Percentiles rank a stretch among this genome's conserved stretches.
Conservation (phyloP, 2,113 vertebrate species). For the Osmerus mordax region DNA sequence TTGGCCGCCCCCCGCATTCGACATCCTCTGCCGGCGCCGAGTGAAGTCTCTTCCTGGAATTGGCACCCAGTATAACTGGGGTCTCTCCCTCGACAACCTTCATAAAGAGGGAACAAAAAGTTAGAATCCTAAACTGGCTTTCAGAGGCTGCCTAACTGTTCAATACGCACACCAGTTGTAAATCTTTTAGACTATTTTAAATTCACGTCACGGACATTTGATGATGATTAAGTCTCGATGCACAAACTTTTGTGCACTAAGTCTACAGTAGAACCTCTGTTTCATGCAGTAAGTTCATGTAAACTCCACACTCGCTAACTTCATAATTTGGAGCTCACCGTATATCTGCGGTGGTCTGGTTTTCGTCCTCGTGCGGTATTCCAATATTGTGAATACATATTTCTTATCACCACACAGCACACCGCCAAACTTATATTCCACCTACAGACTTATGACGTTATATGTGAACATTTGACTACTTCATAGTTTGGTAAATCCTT, state of each 20-base stretch:
- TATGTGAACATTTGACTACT: not conserved
- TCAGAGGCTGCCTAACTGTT: not conserved
- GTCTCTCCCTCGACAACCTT: conserved; percentile 73
- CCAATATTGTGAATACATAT: conserved; percentile 56
- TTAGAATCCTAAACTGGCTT: too few species aligned
- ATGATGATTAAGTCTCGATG: too few species aligned
- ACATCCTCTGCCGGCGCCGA: conserved; percentile 60
- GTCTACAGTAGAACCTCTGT: too few species aligned
- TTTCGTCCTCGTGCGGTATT: conserved; percentile 31
- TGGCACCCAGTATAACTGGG: conserved; percentile 51
- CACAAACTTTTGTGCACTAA: too few species aligned
- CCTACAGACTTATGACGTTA: not conserved
- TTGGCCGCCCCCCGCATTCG: conserved; percentile 71
- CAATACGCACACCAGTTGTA: not conserved
- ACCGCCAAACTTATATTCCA: not conserved
- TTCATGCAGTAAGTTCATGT: too few species aligned
- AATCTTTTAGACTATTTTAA: not conserved
- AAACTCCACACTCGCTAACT: too few species aligned
- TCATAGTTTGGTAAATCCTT: not conserved
- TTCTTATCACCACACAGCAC: not conserved
- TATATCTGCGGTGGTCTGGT: conserved; percentile 58
- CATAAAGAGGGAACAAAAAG: not conserved
- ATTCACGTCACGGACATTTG: too few species aligned
- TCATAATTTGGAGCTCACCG: conserved; percentile 47
- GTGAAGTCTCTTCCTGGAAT: conserved; percentile 69